phyloP scores from a whole-genome alignment of 2,113 vertebrate species.

The Aspiorhynchus laticeps region DNA sequence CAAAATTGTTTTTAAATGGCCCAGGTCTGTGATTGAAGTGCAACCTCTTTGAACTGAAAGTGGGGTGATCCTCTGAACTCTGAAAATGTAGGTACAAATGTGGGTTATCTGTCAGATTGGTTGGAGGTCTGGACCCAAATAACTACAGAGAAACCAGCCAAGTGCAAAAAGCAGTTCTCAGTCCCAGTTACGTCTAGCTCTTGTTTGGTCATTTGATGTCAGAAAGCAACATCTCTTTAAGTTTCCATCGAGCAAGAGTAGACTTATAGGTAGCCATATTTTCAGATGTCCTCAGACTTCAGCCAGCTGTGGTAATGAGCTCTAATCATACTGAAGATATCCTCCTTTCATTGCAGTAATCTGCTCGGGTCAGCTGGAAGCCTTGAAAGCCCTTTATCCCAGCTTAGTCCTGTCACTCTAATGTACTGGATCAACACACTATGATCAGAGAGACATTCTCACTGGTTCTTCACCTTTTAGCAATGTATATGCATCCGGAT shows the following conservation, averaged over 20 bases:
- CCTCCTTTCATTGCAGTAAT: conserved; percentile 27
- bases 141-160: background rate
- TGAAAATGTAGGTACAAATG: background rate
- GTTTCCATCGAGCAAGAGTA: background rate
- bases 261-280: background rate
- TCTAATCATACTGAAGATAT: conserved; percentile 31
- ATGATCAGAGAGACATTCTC: background rate
- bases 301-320: conserved; percentile 36
- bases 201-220: background rate
- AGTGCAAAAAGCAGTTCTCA: conserved; percentile 9
- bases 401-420: conserved; percentile 18
- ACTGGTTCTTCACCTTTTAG: background rate
- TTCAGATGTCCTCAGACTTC: background rate
- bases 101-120: conserved; percentile 27
- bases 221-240: background rate
- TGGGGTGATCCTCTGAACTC: background rate
- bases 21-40: background rate
- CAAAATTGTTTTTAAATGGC: conserved; percentile 21
- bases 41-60: background rate
- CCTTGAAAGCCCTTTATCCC: conserved; percentile 34
- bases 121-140: background rate
- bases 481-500: background rate
- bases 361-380: conserved; percentile 36
- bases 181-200: background rate
- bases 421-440: conserved; percentile 21